These are phyloP conservation scores for Podilymbus podiceps DNA, from an alignment of 2,113 vertebrate species.

Conservation along the genomic window DNA sequence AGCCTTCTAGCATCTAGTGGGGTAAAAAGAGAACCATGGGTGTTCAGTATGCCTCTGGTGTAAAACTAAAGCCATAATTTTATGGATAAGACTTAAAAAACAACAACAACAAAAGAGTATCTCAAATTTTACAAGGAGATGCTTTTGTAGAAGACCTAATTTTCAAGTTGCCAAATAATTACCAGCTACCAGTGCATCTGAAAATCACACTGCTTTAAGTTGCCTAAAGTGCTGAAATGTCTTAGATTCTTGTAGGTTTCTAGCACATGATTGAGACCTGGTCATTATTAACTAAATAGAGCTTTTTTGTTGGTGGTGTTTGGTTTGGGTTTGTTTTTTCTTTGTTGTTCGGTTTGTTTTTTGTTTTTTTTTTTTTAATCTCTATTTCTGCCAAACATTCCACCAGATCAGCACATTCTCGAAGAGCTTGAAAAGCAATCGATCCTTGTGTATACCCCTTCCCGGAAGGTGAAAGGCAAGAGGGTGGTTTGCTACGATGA, in stretches of 20 bases:
- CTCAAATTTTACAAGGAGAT: background rate
- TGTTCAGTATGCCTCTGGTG: background rate
- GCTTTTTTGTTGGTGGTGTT: no score
- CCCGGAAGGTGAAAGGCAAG: constrained; percentile 86
- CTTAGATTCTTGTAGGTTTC: background rate
- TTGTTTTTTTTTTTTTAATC: background rate
- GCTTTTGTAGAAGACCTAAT: background rate
- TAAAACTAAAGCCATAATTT: background rate
- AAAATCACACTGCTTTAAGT: background rate
- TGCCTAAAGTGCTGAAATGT: background rate
- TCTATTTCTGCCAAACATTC: background rate
- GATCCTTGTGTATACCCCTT: constrained; percentile 86
- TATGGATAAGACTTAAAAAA: background rate
- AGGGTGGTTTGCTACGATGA: constrained; percentile 89
- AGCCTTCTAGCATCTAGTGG: background rate
- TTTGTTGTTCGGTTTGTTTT: no score
- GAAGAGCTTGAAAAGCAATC: constrained; percentile 82
- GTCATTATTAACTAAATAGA: background rate
- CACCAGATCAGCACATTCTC: constrained; percentile 84
- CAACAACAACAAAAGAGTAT: background rate
- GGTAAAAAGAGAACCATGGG: background rate
- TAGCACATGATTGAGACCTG: background rate
- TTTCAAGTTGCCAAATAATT: background rate
- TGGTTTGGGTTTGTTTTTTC: background rate
- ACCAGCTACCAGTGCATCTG: background rate